Evolutionary conservation across 2,797 vertebrate species (phyloP), one percentile per base, ranked within the genome.

Genomic region (Labeo calbasu): DNA sequence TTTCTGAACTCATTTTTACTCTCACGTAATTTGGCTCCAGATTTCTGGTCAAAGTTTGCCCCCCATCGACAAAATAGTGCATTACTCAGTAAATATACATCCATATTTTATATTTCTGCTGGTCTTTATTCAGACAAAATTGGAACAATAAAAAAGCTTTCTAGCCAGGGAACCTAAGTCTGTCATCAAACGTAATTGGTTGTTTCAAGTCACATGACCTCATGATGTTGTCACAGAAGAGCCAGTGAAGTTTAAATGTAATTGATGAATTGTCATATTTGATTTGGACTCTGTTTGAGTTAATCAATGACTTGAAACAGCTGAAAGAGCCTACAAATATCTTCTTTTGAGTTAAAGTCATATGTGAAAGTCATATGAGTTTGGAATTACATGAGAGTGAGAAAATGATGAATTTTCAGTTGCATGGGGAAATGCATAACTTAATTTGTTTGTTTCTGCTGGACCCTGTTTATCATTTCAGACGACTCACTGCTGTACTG

Each of bases 401-500:
- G 3, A 19, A 66, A 21, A 66, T 36, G 1, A 0, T 5, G 0
- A 5, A 13, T 21, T 66, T 66, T 66, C 5, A 36, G 36, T 66
- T 36, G 28, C 10, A 15, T 28, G 15, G 21, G 17, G 12, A 19
- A 65, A 19, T 40, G 65, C 17, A 40, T 40, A 3, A 40, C 2
- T 11, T 5, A 1, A 21, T 40, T 1, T 36, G 0, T 36, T 5
- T 4, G 5, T 9, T 8, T 28, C 17, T 65, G 17, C 19, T 46
- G 1, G 17, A 1, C 3, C 4, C 15, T 59, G 32, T 71, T 70
- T 23, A 4, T 72, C 36, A 2, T 66, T 68, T 4, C 59, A 76
- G 81, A 83, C 36, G 2, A 11, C 3, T 15, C 61, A 5, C 63
- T 57, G 61, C 50, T 77, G 0, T 83, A 46, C 61, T 83, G 50